Percentiles rank a stretch among this genome's conserved stretches.
These are phyloP conservation scores for Sylvilagus floridanus DNA, from an alignment of 2,797 vertebrate genomes.

Conservation along the genomic window DNA sequence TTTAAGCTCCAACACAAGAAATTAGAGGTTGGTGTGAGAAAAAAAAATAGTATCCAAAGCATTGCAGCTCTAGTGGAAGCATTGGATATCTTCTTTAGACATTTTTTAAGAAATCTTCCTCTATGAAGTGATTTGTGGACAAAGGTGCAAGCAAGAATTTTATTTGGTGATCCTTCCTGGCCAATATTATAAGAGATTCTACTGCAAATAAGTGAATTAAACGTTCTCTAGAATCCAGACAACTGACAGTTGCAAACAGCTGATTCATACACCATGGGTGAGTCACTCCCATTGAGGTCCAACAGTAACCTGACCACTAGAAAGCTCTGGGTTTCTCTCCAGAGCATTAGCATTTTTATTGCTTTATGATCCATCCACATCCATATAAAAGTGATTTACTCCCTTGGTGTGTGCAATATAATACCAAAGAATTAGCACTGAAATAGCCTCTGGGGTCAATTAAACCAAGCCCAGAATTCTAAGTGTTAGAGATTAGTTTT, in stretches of 20 bases:
- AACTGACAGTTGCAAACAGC: constrained; percentile 17
- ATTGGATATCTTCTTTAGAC: not conserved
- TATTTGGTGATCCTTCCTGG: not conserved
- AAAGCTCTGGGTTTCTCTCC: constrained; percentile 81
- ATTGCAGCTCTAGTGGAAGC: not conserved
- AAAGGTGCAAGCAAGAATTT: constrained; percentile 4
- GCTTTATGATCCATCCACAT: constrained; percentile 68
- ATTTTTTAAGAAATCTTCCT: not conserved
- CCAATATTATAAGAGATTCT: constrained; percentile 33
- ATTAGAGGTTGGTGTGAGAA: not conserved
- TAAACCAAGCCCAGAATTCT: constrained; percentile 72
- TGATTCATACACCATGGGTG: constrained; percentile 11
- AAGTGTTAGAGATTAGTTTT: constrained; percentile 67
- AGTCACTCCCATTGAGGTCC: constrained; percentile 64
- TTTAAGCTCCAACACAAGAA: not conserved
- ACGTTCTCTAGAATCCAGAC: constrained; percentile 22
- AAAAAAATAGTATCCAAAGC: not conserved
- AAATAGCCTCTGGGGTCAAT: constrained; percentile 81
- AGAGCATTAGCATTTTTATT: constrained; percentile 81
- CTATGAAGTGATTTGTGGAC: not conserved
- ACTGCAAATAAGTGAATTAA: constrained; percentile 45
- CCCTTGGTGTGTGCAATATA: constrained; percentile 52
- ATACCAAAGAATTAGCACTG: constrained; percentile 80
- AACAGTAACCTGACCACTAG: constrained; percentile 76
- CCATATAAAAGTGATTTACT: constrained; percentile 75